A percentile compares a stretch with the other conserved stretches of the same genome.
These are phyloP conservation scores for Bagarius yarrelli DNA, from an alignment of 2,113 vertebrate species.

Conservation along the genomic window DNA sequence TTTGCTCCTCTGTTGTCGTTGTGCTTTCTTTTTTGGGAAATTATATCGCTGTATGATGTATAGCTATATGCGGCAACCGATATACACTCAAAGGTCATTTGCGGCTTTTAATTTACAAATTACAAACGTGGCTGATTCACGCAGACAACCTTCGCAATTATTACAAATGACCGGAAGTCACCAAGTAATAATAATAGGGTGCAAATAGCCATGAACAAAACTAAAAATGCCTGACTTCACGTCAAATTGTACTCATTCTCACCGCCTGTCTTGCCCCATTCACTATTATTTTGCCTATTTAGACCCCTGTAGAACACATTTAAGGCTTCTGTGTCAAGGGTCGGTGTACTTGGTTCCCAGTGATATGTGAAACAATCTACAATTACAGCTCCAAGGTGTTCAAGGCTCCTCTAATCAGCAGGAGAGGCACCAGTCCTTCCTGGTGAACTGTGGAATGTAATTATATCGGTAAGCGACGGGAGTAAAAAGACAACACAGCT, in stretches of 20 bases:
- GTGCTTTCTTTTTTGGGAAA: too few species aligned
- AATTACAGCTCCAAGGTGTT: slow-evolving; percentile 15
- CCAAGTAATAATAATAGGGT: too few species aligned
- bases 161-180: too few species aligned
- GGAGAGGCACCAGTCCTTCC: slow-evolving; percentile 17
- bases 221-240: not conserved
- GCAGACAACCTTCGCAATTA: too few species aligned
- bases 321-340: slow-evolving; percentile 2
- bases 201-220: too few species aligned
- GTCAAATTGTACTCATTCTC: not conserved
- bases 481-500: slow-evolving; percentile 35
- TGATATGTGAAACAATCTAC: slow-evolving; percentile 17
- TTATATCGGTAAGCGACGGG: slow-evolving; percentile 22
- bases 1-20: too few species aligned
- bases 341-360: not conserved
- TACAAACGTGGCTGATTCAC: too few species aligned
- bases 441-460: slow-evolving; percentile 43
- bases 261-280: not conserved
- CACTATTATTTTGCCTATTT: slow-evolving; percentile 8
- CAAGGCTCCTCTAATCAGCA: slow-evolving; percentile 18
- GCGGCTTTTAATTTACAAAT: too few species aligned
- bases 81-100: too few species aligned
- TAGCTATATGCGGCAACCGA: too few species aligned
- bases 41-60: too few species aligned
- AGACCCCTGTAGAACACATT: slow-evolving; percentile 27